Percentiles rank a stretch among this genome's conserved stretches.
phyloP scores from a whole-genome alignment of 2,113 vertebrate genomes.

The Clupea harengus region DNA sequence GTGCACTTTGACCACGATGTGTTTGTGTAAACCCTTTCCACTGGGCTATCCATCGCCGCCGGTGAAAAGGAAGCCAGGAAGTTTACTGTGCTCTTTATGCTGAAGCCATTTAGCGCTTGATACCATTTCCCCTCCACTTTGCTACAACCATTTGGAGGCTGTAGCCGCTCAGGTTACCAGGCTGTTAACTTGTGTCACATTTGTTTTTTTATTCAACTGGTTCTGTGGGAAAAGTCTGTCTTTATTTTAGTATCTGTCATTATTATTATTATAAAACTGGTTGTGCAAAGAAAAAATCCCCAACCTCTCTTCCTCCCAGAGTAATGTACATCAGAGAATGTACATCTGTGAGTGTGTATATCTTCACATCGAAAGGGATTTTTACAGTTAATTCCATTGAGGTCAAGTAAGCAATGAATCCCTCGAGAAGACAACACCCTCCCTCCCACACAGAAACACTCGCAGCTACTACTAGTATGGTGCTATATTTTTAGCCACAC shows the following conservation, averaged over 20 bases:
- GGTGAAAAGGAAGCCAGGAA: neutral
- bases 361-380: neutral
- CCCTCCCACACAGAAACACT: neutral
- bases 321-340: neutral
- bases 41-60: neutral
- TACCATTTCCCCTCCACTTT: neutral
- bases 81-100: neutral
- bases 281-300: neutral
- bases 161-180: neutral
- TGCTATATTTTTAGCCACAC: neutral
- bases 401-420: neutral
- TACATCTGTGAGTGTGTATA: neutral
- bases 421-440: neutral
- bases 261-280: neutral
- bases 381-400: neutral
- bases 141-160: neutral
- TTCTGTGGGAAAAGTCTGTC: neutral
- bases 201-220: neutral
- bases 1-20: conserved; percentile 26
- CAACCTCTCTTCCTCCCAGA: neutral
- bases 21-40: neutral
- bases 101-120: neutral
- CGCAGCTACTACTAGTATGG: neutral
- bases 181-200: neutral
- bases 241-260: neutral